Conservation (phyloP, 2,888 invertebrate species). For the Drosophila percnosoma region DNA sequence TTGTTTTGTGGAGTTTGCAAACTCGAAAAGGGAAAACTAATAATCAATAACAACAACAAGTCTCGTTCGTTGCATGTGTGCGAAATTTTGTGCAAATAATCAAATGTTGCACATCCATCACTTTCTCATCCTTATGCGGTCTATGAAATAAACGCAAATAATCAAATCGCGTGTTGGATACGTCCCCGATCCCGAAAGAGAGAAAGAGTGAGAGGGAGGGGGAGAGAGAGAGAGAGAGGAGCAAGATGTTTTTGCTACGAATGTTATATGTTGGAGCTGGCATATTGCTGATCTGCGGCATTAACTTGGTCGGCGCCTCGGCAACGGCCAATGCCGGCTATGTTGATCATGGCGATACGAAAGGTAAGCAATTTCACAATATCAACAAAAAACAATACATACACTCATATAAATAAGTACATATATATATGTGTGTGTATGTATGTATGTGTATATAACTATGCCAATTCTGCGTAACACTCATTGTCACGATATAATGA, state of each 20-base stretch:
- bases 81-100: constrained; percentile 25
- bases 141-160: constrained; percentile 52
- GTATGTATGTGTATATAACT: constrained; percentile 13
- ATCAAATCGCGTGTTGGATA: constrained; percentile 63
- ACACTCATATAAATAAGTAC: background rate
- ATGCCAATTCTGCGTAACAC: constrained; percentile 35
- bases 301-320: constrained; percentile 55
- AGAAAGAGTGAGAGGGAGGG: background rate
- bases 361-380: constrained; percentile 81
- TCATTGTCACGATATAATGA: constrained; percentile 4
- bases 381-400: constrained; percentile 21
- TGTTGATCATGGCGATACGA: constrained; percentile 84
- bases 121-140: constrained; percentile 52
- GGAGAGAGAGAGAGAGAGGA: background rate
- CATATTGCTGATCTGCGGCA: constrained; percentile 64
- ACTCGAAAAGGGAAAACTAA: constrained; percentile 9
- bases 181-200: constrained; percentile 28
- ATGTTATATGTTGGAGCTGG: constrained; percentile 26
- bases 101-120: constrained; percentile 23
- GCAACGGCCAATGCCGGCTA: constrained; percentile 82
- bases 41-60: constrained; percentile 24
- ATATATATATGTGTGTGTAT: background rate
- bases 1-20: constrained; percentile 8
- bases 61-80: constrained; percentile 14
- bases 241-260: constrained; percentile 39